Base-by-base conservation (phyloP, 1,140 invertebrate genomes). In the Tetramorium alpestre region DNA sequence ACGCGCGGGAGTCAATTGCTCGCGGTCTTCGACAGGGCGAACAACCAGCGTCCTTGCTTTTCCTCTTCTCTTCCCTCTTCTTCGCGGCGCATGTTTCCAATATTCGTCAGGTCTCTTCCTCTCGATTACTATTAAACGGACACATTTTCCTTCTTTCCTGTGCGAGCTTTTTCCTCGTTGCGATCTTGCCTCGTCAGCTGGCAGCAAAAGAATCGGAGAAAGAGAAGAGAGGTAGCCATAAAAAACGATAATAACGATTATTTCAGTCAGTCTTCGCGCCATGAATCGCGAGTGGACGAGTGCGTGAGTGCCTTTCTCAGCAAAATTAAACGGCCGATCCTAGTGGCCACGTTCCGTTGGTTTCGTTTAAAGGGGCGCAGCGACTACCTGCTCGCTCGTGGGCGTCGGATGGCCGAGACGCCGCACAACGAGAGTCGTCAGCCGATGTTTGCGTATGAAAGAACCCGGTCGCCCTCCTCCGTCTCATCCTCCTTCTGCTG, bases 1-100 rank as follows among this genome's bases (percentile, higher is more conserved):
- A 93, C 92, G 93, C 91, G 93, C 93, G 92, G 92, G 91, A 94
- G 94, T 94, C 94, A 94, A 95, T 95, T 93, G 94, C 94, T 94
- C 94, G 94, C 93, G 94, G 92, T 93, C 94, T 92, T 93, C 89
- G 93, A 92, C 86, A 92, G 92, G 92, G 90, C 93, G 92, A 93
- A 41, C 89, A 92, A 58, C 76, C 67, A 13, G 64, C 76, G 72
- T 90, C 84, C 73, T 73, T 87, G 64, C 80, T 76, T 18, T n/a
- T n/a, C 72, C 76, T 76, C 87, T 78, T 64, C 62, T 64, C 86
- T 60, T 70, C 13, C n/a, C 65, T 67, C 41, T 47, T 47, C 10
- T 8, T 41, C 25, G n/a, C 38, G n/a, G 73, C 38, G 54, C 8
- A 22, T 41, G 28, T 44, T 58, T 41, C 25, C 13, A 56, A 28